Evolutionary conservation across 1,140 invertebrate species (phyloP), one percentile per base, ranked within the genome.

Genomic region (Drosophila tsacasi): DNA sequence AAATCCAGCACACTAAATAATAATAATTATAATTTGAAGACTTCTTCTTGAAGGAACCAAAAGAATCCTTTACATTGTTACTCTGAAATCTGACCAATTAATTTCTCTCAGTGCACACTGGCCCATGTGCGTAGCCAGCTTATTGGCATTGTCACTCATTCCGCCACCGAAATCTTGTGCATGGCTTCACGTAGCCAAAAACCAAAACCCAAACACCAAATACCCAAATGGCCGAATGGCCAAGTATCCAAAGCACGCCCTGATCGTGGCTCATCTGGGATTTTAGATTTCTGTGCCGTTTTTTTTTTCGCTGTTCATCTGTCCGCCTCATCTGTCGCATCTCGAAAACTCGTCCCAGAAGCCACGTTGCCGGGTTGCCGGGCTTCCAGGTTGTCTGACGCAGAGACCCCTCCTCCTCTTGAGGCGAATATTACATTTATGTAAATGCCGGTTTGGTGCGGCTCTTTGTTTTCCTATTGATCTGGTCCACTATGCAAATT

Each of bases 181-280:
- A 83, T 87, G 83, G 72, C 80, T 83, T 55, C 83, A 86, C 83
- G 83, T 86, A 86, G 71, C 32, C 59, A 49, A 61, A 69, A 69
- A 21, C 40, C 35, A 35, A 69, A 50, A 30, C 2, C 19, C 35
- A 42, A 64, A 55, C 6, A 5, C 42, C 54, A 55, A 50, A 52
- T 46, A n/a, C 23, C 30, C n/a, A 49, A 37, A 73, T 35, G 21
- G 27, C 58, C 23, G 10, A 35, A 42, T 35, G 30, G 19, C 49
- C 47, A 54, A 40, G 32, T 57, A 65, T 17, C 71, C 62, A 15
- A 58, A 75, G 44, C 69, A 50, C 67, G 57, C 67, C 68, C 54
- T 44, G 58, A 62, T 25, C 66, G 57, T 23, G 23, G 47, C 30
- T 68, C 67, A 54, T 44, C 46, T 59, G n/a, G 27, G 46, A 27